These are phyloP conservation scores for Penelope pileata DNA, from an alignment of 2,113 vertebrate genomes.

Conservation along the genomic window DNA sequence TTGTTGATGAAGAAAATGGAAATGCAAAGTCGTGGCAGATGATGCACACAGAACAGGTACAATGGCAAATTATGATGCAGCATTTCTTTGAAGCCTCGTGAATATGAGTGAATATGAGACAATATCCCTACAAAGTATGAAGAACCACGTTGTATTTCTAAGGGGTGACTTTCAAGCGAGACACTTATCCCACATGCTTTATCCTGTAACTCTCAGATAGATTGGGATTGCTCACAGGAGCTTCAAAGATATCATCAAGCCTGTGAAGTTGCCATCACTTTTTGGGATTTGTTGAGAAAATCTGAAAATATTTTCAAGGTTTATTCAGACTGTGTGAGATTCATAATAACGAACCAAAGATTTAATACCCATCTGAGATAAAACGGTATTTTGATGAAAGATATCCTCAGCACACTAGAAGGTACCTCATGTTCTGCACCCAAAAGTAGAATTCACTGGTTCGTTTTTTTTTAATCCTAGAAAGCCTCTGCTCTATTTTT, in stretches of 20 bases:
- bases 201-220: not conserved
- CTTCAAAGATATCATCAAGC: not conserved
- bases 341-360: not conserved
- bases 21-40: not conserved
- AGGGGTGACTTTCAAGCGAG: not conserved
- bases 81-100: not conserved
- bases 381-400: not conserved
- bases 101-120: not conserved
- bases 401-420: not conserved
- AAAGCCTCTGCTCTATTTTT: not conserved
- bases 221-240: too few relatives aligned
- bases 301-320: not conserved
- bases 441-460: not conserved
- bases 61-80: not conserved
- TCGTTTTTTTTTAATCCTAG: not conserved
- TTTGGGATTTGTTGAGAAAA: not conserved
- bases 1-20: not conserved
- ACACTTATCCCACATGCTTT: not conserved
- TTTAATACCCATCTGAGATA: not conserved
- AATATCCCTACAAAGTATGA: not conserved
- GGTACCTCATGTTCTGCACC: accelerated
- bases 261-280: not conserved
- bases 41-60: not conserved
- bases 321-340: not conserved
- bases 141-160: not conserved